Evolutionary conservation across 1,140 invertebrate species (phyloP), one percentile per base, ranked within the genome.

Genomic region (Pachyrhynchus sulphureomaculatus): DNA sequence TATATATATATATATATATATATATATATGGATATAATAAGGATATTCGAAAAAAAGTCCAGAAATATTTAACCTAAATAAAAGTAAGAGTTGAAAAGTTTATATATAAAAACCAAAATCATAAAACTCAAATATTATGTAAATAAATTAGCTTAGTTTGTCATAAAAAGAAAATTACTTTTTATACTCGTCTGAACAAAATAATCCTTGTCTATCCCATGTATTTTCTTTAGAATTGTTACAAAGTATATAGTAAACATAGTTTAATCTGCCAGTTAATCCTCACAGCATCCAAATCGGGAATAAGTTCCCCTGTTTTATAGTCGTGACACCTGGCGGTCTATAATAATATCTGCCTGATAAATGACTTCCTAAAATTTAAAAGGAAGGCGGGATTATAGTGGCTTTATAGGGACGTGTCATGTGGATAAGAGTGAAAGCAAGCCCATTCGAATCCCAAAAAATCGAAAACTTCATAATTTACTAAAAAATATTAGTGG

Each of bases 281-380:
- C 45, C 41, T 9, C 21, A 18, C 23, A 37, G 32, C 32, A 48
- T 17, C 45, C 24, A 34, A 34, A 48, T 48, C 21, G 48, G 48
- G 37, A 45, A 41, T 61, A 23, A 48, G 15, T 24, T 37, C 17
- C 36, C 18, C 21, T 55, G 34, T 49, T 66, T 62, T 56, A 62
- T 62, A 41, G 59, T 9, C 54, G 54, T 26, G 53, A 58, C 64
- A 66, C 59, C 58, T 66, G 64, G 58, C 59, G 49, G 24, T 47
- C 26, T 20, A 36, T 8, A 58, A 49, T 52, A 54, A 52, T 53
- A 53, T 34, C 41, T 36, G 24, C 9, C 34, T 66, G 64, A 66
- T 54, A 33, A 54, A 66, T 44, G 53, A 66, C 64, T 66, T 66
- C 64, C 64, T 51, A 66, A 66, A 66, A 41, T 66, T 61, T 54